A percentile compares a stretch with the other conserved stretches of the same genome.
Evolutionary conservation across 2,888 invertebrate species (phyloP).

Genomic region (Drosophila sordidapex): DNA sequence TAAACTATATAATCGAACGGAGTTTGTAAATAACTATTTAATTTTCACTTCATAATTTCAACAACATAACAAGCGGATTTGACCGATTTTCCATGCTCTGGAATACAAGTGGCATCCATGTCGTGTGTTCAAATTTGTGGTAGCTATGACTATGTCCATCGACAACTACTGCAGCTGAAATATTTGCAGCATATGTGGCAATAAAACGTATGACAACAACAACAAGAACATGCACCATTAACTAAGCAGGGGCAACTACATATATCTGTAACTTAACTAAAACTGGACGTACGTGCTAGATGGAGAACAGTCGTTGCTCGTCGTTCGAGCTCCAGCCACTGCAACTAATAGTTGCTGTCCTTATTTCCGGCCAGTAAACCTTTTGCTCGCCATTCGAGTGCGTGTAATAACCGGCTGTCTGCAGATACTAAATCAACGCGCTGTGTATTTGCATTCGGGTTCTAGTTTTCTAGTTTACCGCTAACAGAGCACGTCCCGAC

Average conservation of each 20-base stretch:
- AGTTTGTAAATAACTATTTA: not conserved
- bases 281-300: constrained; percentile 71
- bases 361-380: constrained; percentile 58
- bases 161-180: constrained; percentile 34
- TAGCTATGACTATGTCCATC: constrained; percentile 22
- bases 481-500: constrained; percentile 41
- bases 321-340: constrained; percentile 28
- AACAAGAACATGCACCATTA: constrained; percentile 59
- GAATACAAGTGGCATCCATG: not conserved
- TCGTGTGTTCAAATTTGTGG: not conserved
- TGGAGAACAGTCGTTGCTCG: constrained; percentile 24
- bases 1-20: not conserved
- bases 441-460: constrained; percentile 50
- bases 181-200: constrained; percentile 58
- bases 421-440: constrained; percentile 82
- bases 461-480: constrained; percentile 26
- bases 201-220: constrained; percentile 67
- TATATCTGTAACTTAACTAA: constrained; percentile 68
- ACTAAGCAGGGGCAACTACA: constrained; percentile 51
- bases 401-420: constrained; percentile 77
- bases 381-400: constrained; percentile 53
- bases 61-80: not conserved
- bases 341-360: constrained; percentile 52
- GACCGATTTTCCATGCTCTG: not conserved
- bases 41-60: not conserved